Evolutionary conservation across 2,888 invertebrate genomes (phyloP).

Genomic region (Leptothorax acervorum): DNA sequence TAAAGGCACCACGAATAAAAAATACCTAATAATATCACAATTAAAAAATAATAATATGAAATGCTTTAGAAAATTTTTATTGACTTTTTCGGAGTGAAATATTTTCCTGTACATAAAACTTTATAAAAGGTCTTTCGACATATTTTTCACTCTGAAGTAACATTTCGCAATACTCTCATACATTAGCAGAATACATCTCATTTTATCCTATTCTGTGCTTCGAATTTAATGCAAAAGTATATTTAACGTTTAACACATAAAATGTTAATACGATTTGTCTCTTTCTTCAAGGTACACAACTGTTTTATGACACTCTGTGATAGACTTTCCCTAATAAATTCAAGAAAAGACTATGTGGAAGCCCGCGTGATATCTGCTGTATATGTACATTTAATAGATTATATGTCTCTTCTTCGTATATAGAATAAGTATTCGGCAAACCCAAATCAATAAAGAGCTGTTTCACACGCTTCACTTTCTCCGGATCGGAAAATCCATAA

Average conservation of each 20-base stretch:
- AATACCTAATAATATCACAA: background rate
- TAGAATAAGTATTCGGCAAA: constrained; percentile 91
- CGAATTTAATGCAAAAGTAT: background rate
- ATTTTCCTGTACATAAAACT: background rate
- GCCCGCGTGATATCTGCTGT: constrained; percentile 93
- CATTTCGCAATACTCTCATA: background rate
- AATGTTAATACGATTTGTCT: background rate
- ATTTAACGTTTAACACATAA: background rate
- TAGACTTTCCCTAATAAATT: constrained; percentile 94
- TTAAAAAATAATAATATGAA: too few species aligned
- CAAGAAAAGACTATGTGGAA: constrained; percentile 93
- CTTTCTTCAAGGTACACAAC: background rate
- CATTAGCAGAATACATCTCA: background rate
- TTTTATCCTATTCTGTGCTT: background rate
- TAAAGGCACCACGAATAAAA: background rate
- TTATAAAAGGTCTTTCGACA: background rate
- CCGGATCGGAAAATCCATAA: constrained; percentile 90
- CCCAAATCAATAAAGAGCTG: constrained; percentile 92
- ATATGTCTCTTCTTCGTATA: constrained; percentile 94
- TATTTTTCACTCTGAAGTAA: background rate
- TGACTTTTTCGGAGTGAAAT: background rate
- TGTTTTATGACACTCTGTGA: constrained; percentile 88
- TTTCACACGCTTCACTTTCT: constrained; percentile 90
- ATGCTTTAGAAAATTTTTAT: background rate
- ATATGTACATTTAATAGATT: constrained; percentile 94